Percentiles rank a stretch among this genome's conserved stretches.
Conservation (phyloP, 1,140 invertebrate genomes). For the Drosophila leontia region DNA sequence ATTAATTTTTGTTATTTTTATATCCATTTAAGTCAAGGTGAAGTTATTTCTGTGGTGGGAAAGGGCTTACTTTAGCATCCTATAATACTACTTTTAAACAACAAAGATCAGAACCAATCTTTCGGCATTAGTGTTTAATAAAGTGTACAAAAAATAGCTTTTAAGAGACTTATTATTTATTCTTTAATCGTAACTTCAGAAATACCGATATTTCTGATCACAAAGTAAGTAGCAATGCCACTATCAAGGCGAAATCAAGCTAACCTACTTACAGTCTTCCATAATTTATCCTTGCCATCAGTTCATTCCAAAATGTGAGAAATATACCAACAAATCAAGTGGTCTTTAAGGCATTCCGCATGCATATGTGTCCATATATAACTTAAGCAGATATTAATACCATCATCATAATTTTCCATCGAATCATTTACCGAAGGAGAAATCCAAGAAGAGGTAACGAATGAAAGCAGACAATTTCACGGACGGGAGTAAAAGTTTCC, state of each 20-base stretch:
- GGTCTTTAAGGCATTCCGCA: slow-evolving; percentile 4
- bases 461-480: slow-evolving; percentile 63
- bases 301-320: slow-evolving; percentile 1
- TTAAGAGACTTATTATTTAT: too few species aligned
- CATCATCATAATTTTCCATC: slow-evolving; percentile 15
- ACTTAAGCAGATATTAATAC: slow-evolving; percentile 3
- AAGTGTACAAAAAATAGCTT: too few species aligned
- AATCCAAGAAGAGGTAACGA: slow-evolving; percentile 67
- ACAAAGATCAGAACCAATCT: too few species aligned
- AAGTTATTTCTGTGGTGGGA: too few species aligned
- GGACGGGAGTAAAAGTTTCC: slow-evolving; percentile 74
- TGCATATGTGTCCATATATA: not conserved
- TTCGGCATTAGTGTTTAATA: too few species aligned
- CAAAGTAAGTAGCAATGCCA: too few species aligned
- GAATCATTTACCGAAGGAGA: slow-evolving; percentile 49
- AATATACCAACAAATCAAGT: slow-evolving; percentile 10
- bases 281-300: slow-evolving; percentile 7
- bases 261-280: slow-evolving; percentile 6
- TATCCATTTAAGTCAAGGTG: too few species aligned
- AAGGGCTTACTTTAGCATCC: too few species aligned
- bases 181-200: too few species aligned
- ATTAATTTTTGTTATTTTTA: too few species aligned
- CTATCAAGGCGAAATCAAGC: not conserved
- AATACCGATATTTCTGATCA: not conserved
- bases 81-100: too few species aligned